Conservation (phyloP, 2,113 vertebrate genomes). For the Sporophila hypoxantha region DNA sequence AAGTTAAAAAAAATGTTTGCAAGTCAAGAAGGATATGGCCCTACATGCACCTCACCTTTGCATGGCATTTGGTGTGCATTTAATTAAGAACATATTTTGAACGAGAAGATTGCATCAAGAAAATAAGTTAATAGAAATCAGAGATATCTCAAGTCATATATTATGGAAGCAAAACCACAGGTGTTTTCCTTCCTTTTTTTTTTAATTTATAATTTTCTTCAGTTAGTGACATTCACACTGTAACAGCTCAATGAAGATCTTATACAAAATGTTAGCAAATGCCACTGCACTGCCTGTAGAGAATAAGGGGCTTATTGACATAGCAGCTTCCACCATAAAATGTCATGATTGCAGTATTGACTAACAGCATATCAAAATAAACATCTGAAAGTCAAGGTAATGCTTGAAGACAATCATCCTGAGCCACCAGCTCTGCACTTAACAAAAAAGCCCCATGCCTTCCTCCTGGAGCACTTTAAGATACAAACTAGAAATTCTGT, state of each 20-base stretch:
- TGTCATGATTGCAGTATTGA: constrained; percentile 53
- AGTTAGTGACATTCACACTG: constrained; percentile 24
- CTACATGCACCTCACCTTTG: neutral
- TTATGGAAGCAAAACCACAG: neutral
- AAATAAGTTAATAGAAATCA: neutral
- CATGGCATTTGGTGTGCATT: neutral
- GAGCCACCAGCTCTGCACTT: neutral
- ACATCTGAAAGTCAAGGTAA: constrained; percentile 8
- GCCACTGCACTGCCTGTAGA: constrained; percentile 32
- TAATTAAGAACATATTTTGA: neutral
- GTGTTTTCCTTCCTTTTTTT: neutral
- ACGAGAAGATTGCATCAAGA: neutral
- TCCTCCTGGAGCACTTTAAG: neutral
- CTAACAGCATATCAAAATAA: constrained; percentile 49
- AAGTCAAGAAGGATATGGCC: neutral
- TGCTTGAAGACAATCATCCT: neutral
- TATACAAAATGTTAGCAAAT: constrained; percentile 34
- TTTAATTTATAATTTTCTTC: neutral
- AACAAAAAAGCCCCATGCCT: neutral
- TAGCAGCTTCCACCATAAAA: constrained; percentile 30
- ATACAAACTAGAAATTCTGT: neutral
- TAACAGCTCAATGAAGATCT: constrained; percentile 13
- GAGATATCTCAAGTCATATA: neutral
- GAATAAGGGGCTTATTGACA: constrained; percentile 51
- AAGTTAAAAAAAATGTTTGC: neutral